Evolutionary conservation across 2,797 vertebrate species (phyloP).

Genomic region (Anguilla marmorata): DNA sequence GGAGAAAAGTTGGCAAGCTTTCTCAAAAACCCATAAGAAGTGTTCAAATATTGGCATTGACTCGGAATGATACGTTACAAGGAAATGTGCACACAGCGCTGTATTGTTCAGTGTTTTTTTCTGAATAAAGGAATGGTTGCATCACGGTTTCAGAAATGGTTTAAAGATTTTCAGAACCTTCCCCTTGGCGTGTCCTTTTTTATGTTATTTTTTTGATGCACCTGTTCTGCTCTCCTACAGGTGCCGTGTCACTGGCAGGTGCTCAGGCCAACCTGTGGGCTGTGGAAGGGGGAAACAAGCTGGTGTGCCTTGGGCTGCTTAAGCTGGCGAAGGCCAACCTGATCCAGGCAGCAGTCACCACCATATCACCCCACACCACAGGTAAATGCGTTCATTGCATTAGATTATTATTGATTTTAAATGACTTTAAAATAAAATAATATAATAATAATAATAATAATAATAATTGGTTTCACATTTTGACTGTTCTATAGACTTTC

Average conservation of each 20-base stretch:
- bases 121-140: no score
- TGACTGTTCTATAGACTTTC: neutral
- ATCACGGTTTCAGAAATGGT: neutral
- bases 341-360: conserved; percentile 79
- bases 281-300: conserved; percentile 94
- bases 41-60: neutral
- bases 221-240: conserved; percentile 59
- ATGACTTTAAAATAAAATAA: no score
- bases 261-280: conserved; percentile 94
- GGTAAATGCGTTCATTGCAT: conserved; percentile 71
- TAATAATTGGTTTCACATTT: neutral
- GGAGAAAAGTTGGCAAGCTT: neutral
- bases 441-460: no score
- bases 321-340: conserved; percentile 87
- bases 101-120: neutral
- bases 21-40: neutral
- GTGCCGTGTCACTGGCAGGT: conserved; percentile 90
- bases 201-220: neutral
- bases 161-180: neutral
- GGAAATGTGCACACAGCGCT: neutral
- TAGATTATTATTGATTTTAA: neutral
- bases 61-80: neutral
- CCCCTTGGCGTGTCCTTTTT: neutral
- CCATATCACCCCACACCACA: conserved; percentile 75
- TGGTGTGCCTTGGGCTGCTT: conserved; percentile 90